A percentile compares a stretch with the other conserved stretches of the same genome.
phyloP scores from a whole-genome alignment of 2,797 vertebrate species.

The Leptodactylus fallax region DNA sequence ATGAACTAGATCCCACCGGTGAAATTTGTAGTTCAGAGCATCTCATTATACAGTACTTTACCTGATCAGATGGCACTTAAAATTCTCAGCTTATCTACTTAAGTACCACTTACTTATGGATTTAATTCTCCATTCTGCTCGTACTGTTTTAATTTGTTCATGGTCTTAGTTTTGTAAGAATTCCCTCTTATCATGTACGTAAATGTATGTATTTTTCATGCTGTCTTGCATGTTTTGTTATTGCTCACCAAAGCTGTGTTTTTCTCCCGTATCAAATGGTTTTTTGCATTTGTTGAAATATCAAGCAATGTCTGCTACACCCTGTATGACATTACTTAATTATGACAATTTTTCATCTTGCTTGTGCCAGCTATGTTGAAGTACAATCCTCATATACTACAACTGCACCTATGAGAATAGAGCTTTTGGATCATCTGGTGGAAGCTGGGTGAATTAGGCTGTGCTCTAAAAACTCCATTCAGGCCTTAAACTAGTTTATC shows the following conservation, averaged over 20 bases:
- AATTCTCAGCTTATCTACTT: constrained; percentile 62
- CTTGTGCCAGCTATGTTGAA: constrained; percentile 46
- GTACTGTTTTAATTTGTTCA: constrained; percentile 62
- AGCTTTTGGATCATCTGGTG: constrained; percentile 57
- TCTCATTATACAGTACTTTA: constrained; percentile 62
- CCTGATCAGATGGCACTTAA: constrained; percentile 61
- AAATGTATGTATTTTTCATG: constrained; percentile 21
- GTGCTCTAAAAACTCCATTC: constrained; percentile 62
- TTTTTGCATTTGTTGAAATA: constrained; percentile 22
- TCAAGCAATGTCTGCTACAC: constrained; percentile 43
- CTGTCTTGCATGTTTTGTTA: constrained; percentile 13
- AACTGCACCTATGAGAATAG: constrained; percentile 59
- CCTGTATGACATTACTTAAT: constrained; percentile 58
- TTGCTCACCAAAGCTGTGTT: constrained; percentile 16
- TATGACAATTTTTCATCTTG: constrained; percentile 60
- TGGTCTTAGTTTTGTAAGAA: constrained; percentile 45
- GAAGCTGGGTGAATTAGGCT: constrained; percentile 55
- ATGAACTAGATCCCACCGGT: constrained; percentile 54
- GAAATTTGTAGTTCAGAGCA: constrained; percentile 59
- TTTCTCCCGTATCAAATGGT: neutral
- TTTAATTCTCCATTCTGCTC: constrained; percentile 59
- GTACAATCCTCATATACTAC: constrained; percentile 60
- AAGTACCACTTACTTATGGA: constrained; percentile 60
- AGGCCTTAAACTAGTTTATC: constrained; percentile 46
- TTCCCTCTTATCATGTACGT: constrained; percentile 2